Evolutionary conservation across 2,797 vertebrate species (phyloP).

Genomic region (Dipus sagitta): DNA sequence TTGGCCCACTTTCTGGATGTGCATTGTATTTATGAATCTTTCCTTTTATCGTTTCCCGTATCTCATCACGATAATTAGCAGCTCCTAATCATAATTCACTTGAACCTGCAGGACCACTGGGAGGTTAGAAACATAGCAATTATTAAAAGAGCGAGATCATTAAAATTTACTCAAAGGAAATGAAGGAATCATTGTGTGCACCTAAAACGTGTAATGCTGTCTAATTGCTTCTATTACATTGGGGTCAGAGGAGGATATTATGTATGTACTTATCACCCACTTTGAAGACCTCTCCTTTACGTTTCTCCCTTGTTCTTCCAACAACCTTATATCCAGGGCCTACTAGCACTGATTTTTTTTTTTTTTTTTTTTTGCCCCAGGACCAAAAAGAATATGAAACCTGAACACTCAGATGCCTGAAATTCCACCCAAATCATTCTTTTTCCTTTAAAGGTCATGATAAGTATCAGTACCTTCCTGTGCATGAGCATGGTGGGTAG

Average conservation of each 20-base stretch:
- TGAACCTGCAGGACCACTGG: constrained; percentile 73
- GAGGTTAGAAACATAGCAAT: constrained; percentile 81
- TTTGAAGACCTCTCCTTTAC: constrained; percentile 14
- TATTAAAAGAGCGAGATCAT: constrained; percentile 79
- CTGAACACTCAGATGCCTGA: background rate
- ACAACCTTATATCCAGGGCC: background rate
- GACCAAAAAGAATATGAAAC: background rate
- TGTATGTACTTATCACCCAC: constrained; percentile 17
- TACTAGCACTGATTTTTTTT: background rate
- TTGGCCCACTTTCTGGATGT: constrained; percentile 75
- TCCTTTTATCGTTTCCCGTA: constrained; percentile 65
- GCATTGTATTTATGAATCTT: constrained; percentile 70
- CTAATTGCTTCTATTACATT: constrained; percentile 59
- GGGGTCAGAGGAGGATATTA: constrained; percentile 38
- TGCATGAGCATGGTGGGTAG: background rate
- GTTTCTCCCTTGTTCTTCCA: constrained; percentile 50
- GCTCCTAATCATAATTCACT: constrained; percentile 78
- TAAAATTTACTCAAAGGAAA: constrained; percentile 77
- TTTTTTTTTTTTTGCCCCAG: background rate
- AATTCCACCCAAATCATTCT: constrained; percentile 6
- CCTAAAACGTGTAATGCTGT: constrained; percentile 47
- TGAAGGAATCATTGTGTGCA: constrained; percentile 65
- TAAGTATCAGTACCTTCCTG: background rate
- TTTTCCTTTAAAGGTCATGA: too few species aligned
- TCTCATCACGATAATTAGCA: constrained; percentile 79